Evolutionary conservation across 2,888 invertebrate genomes (phyloP).

Genomic region (Dynastes maya): DNA sequence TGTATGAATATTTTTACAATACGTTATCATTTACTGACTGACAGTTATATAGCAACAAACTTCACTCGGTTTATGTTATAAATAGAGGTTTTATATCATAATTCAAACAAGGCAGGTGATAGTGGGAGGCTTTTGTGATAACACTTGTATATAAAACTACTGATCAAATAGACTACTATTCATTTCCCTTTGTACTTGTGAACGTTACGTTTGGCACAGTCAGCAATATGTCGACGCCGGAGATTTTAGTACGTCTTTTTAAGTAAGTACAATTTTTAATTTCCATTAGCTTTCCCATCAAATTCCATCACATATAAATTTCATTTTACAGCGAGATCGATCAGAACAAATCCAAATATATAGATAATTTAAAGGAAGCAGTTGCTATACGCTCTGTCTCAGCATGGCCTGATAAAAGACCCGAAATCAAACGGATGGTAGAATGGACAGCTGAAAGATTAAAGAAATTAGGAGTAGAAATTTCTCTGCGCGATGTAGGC

Average conservation of each 20-base stretch:
- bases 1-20: too few species aligned
- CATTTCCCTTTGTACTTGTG: not conserved
- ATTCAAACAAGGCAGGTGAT: conserved; percentile 6
- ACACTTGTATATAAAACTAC: conserved; percentile 6
- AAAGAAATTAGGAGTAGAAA: conserved; percentile 79
- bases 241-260: conserved; percentile 22
- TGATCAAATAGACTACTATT: not conserved
- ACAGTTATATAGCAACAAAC: too few species aligned
- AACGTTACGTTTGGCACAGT: not conserved
- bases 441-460: conserved; percentile 84
- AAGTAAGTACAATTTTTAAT: conserved; percentile 21
- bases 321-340: conserved; percentile 82
- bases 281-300: not conserved
- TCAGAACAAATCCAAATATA: conserved; percentile 81
- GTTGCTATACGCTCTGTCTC: conserved; percentile 98
- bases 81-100: not conserved
- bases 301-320: not conserved
- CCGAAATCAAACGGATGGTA: conserved; percentile 89
- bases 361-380: conserved; percentile 85
- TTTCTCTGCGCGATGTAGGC: conserved; percentile 85
- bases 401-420: conserved; percentile 86
- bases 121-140: conserved; percentile 29
- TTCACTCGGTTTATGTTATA: conserved; percentile 18
- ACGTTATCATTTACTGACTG: too few species aligned
- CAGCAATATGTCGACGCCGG: conserved; percentile 20